These are phyloP conservation scores for Plutella xylostella DNA, from an alignment of 2,888 invertebrate genomes.

Conservation along the genomic window DNA sequence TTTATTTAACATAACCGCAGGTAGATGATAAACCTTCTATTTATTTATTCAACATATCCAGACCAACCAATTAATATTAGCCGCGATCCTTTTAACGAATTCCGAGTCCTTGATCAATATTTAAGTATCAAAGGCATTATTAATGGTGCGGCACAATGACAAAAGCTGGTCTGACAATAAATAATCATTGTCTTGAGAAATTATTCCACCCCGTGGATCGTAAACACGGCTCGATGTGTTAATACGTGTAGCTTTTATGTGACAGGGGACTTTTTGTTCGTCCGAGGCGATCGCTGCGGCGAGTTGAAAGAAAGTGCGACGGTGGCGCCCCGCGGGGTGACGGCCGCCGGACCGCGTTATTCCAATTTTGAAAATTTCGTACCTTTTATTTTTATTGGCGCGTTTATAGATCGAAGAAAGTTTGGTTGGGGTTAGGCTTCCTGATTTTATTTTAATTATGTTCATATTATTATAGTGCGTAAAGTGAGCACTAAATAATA, in stretches of 20 bases:
- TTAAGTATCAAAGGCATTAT: constrained; percentile 36
- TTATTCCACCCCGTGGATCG: constrained; percentile 45
- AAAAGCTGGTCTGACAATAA: constrained; percentile 44
- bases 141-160: constrained; percentile 45
- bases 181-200: constrained; percentile 46
- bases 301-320: constrained; percentile 52
- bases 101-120: constrained; percentile 33
- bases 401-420: no score
- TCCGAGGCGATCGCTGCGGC: constrained; percentile 32
- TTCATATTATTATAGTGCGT: no score
- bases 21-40: no score
- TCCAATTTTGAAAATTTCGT: background rate
- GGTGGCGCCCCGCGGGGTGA: constrained; percentile 41
- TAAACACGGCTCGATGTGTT: constrained; percentile 50
- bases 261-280: constrained; percentile 17
- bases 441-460: no score
- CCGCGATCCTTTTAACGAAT: constrained; percentile 26
- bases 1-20: no score
- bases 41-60: constrained; percentile 16
- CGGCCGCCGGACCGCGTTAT: background rate
- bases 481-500: no score
- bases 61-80: constrained; percentile 21
- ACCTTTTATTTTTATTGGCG: no score
- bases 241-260: constrained; percentile 36
- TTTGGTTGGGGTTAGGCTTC: no score